Percentiles rank a stretch among this genome's conserved stretches.
Conservation (phyloP, 2,888 invertebrate species). For the Adineta ricciae region DNA sequence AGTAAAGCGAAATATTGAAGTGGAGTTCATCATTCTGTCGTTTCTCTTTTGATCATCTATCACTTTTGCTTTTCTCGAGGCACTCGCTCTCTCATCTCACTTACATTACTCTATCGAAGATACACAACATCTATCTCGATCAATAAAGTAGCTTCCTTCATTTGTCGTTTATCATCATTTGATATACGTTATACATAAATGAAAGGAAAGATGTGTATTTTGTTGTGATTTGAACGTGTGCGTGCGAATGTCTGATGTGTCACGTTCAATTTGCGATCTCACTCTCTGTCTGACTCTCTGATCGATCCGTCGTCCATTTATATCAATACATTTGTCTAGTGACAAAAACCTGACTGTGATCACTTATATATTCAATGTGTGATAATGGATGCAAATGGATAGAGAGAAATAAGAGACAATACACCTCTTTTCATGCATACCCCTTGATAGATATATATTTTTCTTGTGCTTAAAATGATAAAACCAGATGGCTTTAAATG, state of each 20-base stretch:
- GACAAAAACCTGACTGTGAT: conserved; percentile 7
- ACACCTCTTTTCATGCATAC: too few species aligned
- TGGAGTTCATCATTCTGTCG: neutral
- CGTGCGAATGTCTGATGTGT: conserved; percentile 7
- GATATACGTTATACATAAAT: neutral
- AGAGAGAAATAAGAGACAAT: neutral
- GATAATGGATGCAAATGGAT: conserved; percentile 7
- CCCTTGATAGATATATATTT: too few species aligned
- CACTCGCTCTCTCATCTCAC: neutral
- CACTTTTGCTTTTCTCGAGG: neutral
- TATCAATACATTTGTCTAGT: conserved; percentile 2
- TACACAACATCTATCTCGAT: neutral
- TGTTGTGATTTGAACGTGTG: conserved; percentile 7
- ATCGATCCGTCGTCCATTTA: neutral
- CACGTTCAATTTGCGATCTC: conserved; percentile 7
- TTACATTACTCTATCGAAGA: neutral
- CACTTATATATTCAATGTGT: neutral
- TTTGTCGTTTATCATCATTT: conserved; percentile 7
- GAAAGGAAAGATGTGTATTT: neutral
- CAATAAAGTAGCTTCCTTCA: conserved; percentile 7
- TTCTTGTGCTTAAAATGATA: neutral
- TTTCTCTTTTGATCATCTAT: neutral
- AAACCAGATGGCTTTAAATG: neutral
- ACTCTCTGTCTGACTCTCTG: neutral
- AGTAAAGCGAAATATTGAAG: neutral